These are phyloP conservation scores for Rotaria magnacalcarata DNA, from an alignment of 2,888 invertebrate genomes.

Conservation along the genomic window DNA sequence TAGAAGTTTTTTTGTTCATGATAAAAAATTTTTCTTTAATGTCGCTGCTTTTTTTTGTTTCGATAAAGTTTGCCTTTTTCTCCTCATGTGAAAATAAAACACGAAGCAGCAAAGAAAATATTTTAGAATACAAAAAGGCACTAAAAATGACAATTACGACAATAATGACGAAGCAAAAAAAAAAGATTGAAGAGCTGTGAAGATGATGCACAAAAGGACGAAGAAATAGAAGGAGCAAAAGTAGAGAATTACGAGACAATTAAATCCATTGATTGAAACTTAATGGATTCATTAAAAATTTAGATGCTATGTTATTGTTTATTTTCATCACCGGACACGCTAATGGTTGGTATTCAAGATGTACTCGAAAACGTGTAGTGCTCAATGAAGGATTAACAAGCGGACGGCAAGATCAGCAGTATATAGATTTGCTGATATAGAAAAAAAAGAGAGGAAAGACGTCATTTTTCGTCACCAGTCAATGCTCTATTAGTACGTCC, in stretches of 20 bases:
- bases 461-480: conserved; percentile 19
- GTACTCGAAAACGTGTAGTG: not conserved
- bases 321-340: not conserved
- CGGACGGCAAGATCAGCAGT: conserved; percentile 22
- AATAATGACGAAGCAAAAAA: not conserved
- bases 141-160: conserved; percentile 22
- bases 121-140: conserved; percentile 22
- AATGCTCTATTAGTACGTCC: conserved; percentile 2
- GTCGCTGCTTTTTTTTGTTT: too few relatives aligned
- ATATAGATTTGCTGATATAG: not conserved
- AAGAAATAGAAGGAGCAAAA: not conserved
- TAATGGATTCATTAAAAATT: not conserved
- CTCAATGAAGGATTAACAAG: conserved; percentile 1
- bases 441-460: not conserved
- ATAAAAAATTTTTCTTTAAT: not conserved
- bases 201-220: not conserved
- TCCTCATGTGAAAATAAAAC: conserved; percentile 9
- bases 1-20: not conserved
- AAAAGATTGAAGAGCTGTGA: not conserved
- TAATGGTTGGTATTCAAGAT: not conserved
- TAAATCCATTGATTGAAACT: not conserved
- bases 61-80: not conserved
- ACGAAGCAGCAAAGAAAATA: conserved; percentile 5
- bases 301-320: not conserved
- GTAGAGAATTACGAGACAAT: not conserved